A percentile compares a stretch with the other conserved stretches of the same genome.
phyloP scores from a whole-genome alignment of 1,140 invertebrate species.

The Bilobella aurantiaca region DNA sequence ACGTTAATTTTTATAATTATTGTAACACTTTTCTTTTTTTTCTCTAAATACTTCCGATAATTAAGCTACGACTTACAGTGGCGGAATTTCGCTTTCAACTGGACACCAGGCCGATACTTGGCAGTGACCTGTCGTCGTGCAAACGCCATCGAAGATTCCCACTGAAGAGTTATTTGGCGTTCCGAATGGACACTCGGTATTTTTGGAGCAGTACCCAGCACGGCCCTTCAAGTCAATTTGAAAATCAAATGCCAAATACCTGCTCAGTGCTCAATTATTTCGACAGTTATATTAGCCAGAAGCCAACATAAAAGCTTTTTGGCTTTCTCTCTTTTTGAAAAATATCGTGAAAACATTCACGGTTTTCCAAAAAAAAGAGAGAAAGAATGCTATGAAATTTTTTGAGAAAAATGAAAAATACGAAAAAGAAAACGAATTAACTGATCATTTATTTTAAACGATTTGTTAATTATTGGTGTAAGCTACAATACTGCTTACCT shows the following conservation, averaged over 20 bases:
- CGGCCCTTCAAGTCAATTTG: conserved; percentile 23
- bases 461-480: too few species aligned
- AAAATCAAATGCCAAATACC: neutral
- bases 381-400: neutral
- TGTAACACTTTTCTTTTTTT: neutral
- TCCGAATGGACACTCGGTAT: conserved; percentile 35
- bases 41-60: neutral
- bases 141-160: conserved; percentile 46
- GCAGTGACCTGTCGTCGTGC: conserved; percentile 38
- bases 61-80: conserved; percentile 29
- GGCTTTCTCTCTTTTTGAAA: neutral
- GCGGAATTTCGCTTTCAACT: conserved; percentile 38
- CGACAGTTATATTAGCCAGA: neutral
- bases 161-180: conserved; percentile 36
- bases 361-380: neutral
- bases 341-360: neutral
- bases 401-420: neutral
- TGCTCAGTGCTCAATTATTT: neutral
- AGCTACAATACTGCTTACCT: too few species aligned
- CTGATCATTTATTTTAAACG: conserved; percentile 15
- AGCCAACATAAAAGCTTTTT: neutral
- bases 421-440: neutral
- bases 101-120: conserved; percentile 49
- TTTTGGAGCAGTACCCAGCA: conserved; percentile 28
- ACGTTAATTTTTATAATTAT: neutral